phyloP scores from a whole-genome alignment of 2,888 invertebrate genomes.

The Anaspis maculata region DNA sequence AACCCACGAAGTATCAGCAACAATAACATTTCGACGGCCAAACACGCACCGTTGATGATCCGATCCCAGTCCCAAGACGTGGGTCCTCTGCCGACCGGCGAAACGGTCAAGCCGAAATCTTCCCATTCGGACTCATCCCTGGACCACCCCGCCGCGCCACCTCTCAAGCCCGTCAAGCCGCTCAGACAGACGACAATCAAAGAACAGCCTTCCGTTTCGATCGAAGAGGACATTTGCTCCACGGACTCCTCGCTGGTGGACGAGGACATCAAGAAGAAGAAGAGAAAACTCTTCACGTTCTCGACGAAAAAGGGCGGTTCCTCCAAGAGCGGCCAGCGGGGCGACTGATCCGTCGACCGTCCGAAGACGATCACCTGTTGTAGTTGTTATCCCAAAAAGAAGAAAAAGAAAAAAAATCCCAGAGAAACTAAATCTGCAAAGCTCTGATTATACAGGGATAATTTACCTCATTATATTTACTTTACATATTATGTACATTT shows the following conservation, averaged over 20 bases:
- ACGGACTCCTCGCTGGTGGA: constrained; percentile 64
- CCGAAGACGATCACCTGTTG: constrained; percentile 4
- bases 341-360: too few species aligned
- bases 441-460: too few species aligned
- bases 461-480: constrained; percentile 13
- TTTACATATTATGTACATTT: too few species aligned
- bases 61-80: constrained; percentile 48
- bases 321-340: constrained; percentile 4
- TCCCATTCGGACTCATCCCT: constrained; percentile 47
- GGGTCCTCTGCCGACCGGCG: constrained; percentile 33
- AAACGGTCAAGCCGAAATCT: constrained; percentile 38
- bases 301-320: constrained; percentile 43
- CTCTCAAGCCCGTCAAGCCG: constrained; percentile 9
- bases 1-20: constrained; percentile 33
- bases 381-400: constrained; percentile 7
- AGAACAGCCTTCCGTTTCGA: constrained; percentile 35
- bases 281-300: constrained; percentile 58
- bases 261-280: constrained; percentile 52
- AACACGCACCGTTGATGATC: constrained; percentile 33
- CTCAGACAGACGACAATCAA: constrained; percentile 28
- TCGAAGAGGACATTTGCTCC: constrained; percentile 59
- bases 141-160: constrained; percentile 26
- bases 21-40: constrained; percentile 29
- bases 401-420: too few species aligned
- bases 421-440: too few species aligned